phyloP scores from a whole-genome alignment of 2,888 invertebrate species.

The Microdon myrmicae region DNA sequence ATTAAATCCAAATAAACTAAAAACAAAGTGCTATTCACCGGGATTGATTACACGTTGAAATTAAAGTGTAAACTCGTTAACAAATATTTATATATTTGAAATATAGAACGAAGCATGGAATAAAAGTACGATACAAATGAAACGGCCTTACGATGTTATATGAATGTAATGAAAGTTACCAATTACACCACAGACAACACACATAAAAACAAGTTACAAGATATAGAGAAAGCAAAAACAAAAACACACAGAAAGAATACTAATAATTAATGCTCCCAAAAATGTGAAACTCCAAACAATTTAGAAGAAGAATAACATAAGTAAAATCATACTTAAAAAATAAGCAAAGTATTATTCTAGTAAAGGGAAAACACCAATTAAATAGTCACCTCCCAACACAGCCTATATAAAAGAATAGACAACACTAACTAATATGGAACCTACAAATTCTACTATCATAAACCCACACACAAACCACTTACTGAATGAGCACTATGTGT shows the following conservation, averaged over 20 bases:
- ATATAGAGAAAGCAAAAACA: conserved; percentile 16
- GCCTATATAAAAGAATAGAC: too few species aligned
- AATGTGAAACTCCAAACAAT: too few species aligned
- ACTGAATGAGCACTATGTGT: too few species aligned
- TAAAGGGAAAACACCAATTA: too few species aligned
- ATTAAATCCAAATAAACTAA: conserved; percentile 8
- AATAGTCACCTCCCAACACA: too few species aligned
- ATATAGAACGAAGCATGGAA: conserved; percentile 12
- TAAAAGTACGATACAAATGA: conserved; percentile 52
- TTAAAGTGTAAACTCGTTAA: conserved; percentile 18
- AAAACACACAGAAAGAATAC: conserved; percentile 21
- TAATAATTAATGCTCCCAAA: too few species aligned
- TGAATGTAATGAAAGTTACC: conserved; percentile 56
- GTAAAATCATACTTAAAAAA: too few species aligned
- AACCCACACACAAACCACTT: too few species aligned
- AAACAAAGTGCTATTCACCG: conserved; percentile 43
- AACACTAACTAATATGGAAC: too few species aligned
- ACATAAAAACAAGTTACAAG: conserved; percentile 25
- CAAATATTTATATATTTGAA: conserved; percentile 14
- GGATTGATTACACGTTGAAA: conserved; percentile 40
- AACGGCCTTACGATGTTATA: conserved; percentile 56
- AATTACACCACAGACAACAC: conserved; percentile 28
- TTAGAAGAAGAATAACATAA: too few species aligned
- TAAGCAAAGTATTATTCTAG: too few species aligned
- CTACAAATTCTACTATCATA: too few species aligned